These are phyloP conservation scores for Lacerta agilis DNA, from an alignment of 2,797 vertebrate species.

Conservation along the genomic window DNA sequence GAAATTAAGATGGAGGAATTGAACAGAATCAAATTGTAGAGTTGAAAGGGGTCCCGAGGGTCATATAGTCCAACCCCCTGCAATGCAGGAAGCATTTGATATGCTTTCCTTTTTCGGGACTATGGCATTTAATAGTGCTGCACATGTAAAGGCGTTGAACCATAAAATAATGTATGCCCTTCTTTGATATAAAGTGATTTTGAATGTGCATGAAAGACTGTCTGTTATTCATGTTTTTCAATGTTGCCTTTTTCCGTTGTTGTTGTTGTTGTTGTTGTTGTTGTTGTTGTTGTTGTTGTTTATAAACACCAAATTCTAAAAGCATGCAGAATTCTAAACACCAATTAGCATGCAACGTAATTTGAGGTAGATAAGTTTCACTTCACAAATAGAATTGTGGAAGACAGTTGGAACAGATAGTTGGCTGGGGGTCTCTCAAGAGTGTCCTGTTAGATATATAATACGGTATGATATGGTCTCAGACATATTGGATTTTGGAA, in stretches of 20 bases:
- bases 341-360: slow-evolving; percentile 63
- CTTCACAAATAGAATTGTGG: slow-evolving; percentile 50
- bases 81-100: background rate
- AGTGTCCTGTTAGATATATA: slow-evolving; percentile 2
- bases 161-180: slow-evolving; percentile 48
- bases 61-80: no score
- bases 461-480: slow-evolving; percentile 39
- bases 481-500: slow-evolving; percentile 19
- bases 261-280: no score
- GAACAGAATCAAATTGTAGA: no score
- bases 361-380: slow-evolving; percentile 58
- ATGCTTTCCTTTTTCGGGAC: background rate
- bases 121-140: slow-evolving; percentile 27
- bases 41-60: no score
- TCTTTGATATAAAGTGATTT: slow-evolving; percentile 44
- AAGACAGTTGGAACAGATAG: slow-evolving; percentile 50
- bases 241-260: slow-evolving; percentile 21
- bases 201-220: slow-evolving; percentile 61
- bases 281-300: no score
- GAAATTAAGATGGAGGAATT: slow-evolving; percentile 19
- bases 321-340: slow-evolving; percentile 30
- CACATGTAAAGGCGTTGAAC: slow-evolving; percentile 32
- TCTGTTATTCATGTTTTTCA: slow-evolving; percentile 42
- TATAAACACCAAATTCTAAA: slow-evolving; percentile 68
- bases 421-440: slow-evolving; percentile 43